Percentiles rank a stretch among this genome's conserved stretches.
These are phyloP conservation scores for Dasyurus viverrinus DNA, from an alignment of 2,113 vertebrate genomes.

Conservation along the genomic window DNA sequence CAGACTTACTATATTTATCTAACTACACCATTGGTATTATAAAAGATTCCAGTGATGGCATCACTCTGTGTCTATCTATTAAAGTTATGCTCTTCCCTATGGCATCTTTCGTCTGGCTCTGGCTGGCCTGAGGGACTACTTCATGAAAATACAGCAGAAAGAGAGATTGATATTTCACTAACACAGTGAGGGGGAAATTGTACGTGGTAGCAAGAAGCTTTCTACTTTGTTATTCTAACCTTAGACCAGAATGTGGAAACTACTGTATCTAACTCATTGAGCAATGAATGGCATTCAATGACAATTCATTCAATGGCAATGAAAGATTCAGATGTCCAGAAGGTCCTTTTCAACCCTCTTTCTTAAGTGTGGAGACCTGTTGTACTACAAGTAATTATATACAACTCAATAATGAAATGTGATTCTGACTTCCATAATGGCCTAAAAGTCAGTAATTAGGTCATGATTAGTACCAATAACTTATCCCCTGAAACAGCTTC, in stretches of 20 bases:
- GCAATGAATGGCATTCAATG: too few species aligned
- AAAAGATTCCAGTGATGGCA: background rate
- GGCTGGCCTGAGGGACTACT: background rate
- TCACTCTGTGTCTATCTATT: background rate
- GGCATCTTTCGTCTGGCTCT: background rate
- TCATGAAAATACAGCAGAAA: background rate
- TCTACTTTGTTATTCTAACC: background rate
- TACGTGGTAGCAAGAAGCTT: background rate
- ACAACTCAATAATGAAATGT: background rate
- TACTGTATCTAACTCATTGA: background rate
- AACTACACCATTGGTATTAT: background rate
- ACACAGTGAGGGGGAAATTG: background rate
- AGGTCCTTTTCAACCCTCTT: background rate
- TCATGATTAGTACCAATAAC: background rate
- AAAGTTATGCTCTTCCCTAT: background rate
- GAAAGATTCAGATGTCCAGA: background rate
- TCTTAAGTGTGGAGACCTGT: background rate
- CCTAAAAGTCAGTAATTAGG: background rate
- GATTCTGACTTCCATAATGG: background rate
- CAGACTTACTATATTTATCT: background rate
- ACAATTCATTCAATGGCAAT: background rate
- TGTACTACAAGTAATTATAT: background rate
- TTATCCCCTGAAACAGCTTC: background rate
- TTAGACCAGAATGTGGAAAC: background rate
- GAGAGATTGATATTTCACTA: background rate